Evolutionary conservation across 2,797 vertebrate species (phyloP).

Genomic region (Erethizon dorsatum): DNA sequence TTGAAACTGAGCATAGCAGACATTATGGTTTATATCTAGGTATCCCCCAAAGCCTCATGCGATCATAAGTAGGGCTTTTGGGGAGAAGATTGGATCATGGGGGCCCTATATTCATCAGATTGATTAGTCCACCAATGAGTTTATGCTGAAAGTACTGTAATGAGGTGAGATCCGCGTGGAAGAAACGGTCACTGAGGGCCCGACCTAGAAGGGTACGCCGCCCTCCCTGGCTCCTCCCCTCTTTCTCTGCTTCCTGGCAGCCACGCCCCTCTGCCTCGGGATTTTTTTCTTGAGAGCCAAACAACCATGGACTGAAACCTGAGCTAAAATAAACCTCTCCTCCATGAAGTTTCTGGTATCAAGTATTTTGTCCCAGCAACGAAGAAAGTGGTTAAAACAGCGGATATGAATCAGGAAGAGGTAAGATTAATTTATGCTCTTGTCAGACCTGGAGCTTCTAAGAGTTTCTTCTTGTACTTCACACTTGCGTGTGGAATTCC

Average conservation of each 20-base stretch:
- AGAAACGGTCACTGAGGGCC: neutral
- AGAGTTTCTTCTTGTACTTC: neutral
- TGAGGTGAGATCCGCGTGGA: neutral
- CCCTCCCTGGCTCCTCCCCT: neutral
- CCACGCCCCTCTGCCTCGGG: neutral
- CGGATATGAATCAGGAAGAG: neutral
- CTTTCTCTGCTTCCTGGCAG: neutral
- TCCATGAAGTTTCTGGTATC: neutral
- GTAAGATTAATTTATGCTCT: neutral
- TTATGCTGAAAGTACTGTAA: neutral
- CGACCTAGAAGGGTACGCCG: neutral
- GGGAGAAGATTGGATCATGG: neutral
- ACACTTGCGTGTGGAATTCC: neutral
- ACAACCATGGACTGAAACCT: neutral
- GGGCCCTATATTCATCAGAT: neutral
- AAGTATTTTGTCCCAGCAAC: neutral
- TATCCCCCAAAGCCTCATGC: neutral
- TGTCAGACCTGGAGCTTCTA: conserved; percentile 19
- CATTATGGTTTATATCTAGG: neutral
- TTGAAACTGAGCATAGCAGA: neutral
- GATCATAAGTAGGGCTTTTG: neutral
- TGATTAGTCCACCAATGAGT: neutral
- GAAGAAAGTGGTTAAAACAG: neutral
- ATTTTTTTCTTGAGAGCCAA: neutral
- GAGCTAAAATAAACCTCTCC: neutral